Evolutionary conservation across 2,113 vertebrate genomes (phyloP).

Genomic region (Romanogobio albipinnatus): DNA sequence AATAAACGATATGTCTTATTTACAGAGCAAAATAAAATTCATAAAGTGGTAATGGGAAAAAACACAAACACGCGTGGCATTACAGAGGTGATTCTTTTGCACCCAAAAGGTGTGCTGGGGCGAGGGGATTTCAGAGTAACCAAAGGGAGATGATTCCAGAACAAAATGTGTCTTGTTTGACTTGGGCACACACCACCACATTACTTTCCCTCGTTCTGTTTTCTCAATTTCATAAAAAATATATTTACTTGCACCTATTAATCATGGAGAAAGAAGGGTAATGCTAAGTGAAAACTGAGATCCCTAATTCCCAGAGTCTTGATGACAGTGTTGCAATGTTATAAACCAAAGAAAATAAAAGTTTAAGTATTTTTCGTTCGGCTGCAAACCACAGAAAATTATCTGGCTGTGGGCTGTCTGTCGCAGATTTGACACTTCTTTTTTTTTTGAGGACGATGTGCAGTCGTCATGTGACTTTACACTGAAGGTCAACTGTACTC

Average conservation of each 20-base stretch:
- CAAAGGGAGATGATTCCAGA: slow-evolving; percentile 29
- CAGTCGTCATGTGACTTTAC: slow-evolving; percentile 11
- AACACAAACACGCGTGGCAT: slow-evolving; percentile 38
- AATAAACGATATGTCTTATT: slow-evolving; percentile 44
- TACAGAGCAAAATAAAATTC: background rate
- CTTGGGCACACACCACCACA: slow-evolving; percentile 36
- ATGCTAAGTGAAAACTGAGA: slow-evolving; percentile 54
- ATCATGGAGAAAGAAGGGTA: slow-evolving; percentile 46
- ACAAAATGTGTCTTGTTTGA: slow-evolving; percentile 44
- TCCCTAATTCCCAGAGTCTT: slow-evolving; percentile 47
- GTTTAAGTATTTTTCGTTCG: slow-evolving; percentile 46
- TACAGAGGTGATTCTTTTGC: slow-evolving; percentile 10
- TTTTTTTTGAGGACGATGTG: slow-evolving; percentile 8
- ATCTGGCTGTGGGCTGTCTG: slow-evolving; percentile 24
- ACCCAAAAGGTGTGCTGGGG: slow-evolving; percentile 39
- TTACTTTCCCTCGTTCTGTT: slow-evolving; percentile 47
- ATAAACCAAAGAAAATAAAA: slow-evolving; percentile 51
- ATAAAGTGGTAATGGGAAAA: slow-evolving; percentile 49
- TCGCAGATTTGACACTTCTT: slow-evolving; percentile 26
- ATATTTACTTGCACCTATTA: slow-evolving; percentile 55
- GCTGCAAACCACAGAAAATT: slow-evolving; percentile 39
- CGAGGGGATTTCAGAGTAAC: slow-evolving; percentile 16
- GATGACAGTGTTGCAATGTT: slow-evolving; percentile 51
- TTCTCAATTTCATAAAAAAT: slow-evolving; percentile 49
- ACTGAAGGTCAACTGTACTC: slow-evolving; percentile 1